Percentiles rank a stretch among this genome's conserved stretches.
phyloP scores from a whole-genome alignment of 2,888 invertebrate species.

The Polymixis flavicincta region DNA sequence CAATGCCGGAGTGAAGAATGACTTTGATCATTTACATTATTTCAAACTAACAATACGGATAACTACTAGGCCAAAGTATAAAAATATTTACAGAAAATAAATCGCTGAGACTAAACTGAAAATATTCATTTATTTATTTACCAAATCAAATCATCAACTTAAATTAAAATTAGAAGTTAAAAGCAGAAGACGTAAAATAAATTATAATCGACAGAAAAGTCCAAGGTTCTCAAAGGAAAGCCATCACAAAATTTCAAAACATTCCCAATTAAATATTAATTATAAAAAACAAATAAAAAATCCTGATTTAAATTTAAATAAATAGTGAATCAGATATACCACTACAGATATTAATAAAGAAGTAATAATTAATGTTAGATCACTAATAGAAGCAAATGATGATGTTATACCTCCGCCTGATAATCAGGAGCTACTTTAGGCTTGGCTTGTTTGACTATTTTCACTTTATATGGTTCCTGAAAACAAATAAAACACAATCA shows the following conservation, averaged over 20 bases:
- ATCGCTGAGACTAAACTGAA: constrained; percentile 17
- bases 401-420: constrained; percentile 79
- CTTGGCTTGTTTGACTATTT: constrained; percentile 90
- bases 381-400: constrained; percentile 1
- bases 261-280: background rate
- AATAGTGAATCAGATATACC: background rate
- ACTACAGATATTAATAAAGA: background rate
- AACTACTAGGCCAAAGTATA: background rate
- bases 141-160: constrained; percentile 1
- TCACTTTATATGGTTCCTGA: constrained; percentile 88
- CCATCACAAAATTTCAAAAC: background rate
- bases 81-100: constrained; percentile 27
- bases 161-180: constrained; percentile 34
- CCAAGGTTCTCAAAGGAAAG: background rate
- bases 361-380: background rate
- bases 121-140: constrained; percentile 51
- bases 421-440: constrained; percentile 85
- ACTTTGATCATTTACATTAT: background rate
- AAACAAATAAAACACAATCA: constrained; percentile 63
- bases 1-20: constrained; percentile 5
- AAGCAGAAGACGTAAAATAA: constrained; percentile 25
- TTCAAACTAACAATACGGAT: background rate
- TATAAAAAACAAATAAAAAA: constrained; percentile 9
- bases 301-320: background rate
- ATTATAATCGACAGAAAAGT: background rate